These are phyloP conservation scores for Acromyrmex charruanus DNA, from an alignment of 1,140 invertebrate genomes.

Conservation along the genomic window DNA sequence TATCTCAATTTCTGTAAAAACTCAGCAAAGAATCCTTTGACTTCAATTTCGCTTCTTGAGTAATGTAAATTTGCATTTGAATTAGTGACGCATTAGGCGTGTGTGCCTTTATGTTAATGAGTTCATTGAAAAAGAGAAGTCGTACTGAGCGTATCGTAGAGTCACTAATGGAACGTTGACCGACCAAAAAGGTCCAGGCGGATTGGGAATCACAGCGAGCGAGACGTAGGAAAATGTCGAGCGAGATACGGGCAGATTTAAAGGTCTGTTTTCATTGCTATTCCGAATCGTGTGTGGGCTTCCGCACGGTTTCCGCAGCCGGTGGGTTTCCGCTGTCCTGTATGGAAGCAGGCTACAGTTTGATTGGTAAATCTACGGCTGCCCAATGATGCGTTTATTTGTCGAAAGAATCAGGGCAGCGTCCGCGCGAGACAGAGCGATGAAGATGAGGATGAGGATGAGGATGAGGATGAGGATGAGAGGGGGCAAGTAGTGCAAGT, in stretches of 20 bases:
- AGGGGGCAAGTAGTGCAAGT: not conserved
- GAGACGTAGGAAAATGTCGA: constrained; percentile 32
- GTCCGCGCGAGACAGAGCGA: constrained; percentile 63
- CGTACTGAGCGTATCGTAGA: constrained; percentile 23
- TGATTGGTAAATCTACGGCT: constrained; percentile 80
- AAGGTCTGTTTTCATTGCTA: constrained; percentile 78
- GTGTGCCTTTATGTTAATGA: constrained; percentile 40
- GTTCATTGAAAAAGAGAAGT: constrained; percentile 41
- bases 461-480: not conserved
- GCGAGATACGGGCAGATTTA: constrained; percentile 74
- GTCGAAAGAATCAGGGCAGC: constrained; percentile 76
- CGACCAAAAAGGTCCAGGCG: constrained; percentile 25
- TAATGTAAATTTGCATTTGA: constrained; percentile 36
- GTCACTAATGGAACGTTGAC: constrained; percentile 59
- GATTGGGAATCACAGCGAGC: constrained; percentile 40
- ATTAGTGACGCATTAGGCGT: constrained; percentile 31
- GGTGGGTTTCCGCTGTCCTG: constrained; percentile 66
- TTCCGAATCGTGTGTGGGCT: constrained; percentile 76
- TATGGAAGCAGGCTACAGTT: constrained; percentile 67
- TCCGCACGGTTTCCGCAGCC: constrained; percentile 75
- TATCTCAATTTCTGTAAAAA: constrained; percentile 20
- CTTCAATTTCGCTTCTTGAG: not conserved
- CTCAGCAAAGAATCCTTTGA: not conserved
- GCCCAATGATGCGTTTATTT: constrained; percentile 82
- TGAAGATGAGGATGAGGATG: constrained; percentile 34